A percentile compares a stretch with the other conserved stretches of the same genome.
Conservation (phyloP, 2,888 invertebrate genomes). For the Megamerina dolium region DNA sequence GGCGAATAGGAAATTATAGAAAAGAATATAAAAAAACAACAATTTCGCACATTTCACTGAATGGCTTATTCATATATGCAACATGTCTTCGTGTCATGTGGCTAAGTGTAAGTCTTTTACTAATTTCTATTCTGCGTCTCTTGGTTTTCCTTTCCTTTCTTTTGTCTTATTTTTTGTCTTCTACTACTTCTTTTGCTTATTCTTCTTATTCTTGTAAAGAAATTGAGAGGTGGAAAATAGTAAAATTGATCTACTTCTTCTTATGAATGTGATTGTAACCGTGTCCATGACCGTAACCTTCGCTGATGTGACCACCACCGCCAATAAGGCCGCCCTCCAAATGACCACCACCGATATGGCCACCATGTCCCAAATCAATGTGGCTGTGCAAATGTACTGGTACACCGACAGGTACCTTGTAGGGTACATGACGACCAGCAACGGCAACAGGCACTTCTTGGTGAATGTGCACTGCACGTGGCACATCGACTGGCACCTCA, state of each 20-base stretch:
- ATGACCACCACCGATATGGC: slow-evolving; percentile 16
- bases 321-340: slow-evolving; percentile 29
- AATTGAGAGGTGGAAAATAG: neutral
- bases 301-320: slow-evolving; percentile 22
- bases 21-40: slow-evolving; percentile 4
- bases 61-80: no score
- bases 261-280: slow-evolving; percentile 33
- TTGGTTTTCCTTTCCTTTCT: slow-evolving; percentile 13
- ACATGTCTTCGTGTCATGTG: no score
- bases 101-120: no score
- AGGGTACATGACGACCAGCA: slow-evolving; percentile 60
- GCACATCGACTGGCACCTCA: slow-evolving; percentile 54
- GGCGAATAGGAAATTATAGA: no score
- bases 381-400: slow-evolving; percentile 45
- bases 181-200: slow-evolving; percentile 6
- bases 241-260: slow-evolving; percentile 36
- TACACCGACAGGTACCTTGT: slow-evolving; percentile 54
- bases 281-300: slow-evolving; percentile 20
- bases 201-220: neutral
- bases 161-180: slow-evolving; percentile 4
- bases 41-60: slow-evolving; percentile 9
- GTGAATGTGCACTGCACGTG: slow-evolving; percentile 51
- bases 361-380: slow-evolving; percentile 32
- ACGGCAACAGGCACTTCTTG: slow-evolving; percentile 61
- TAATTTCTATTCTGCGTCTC: slow-evolving; percentile 22